A percentile compares a stretch with the other conserved stretches of the same genome.
phyloP scores from a whole-genome alignment of 2,113 vertebrate genomes.

The Grantiella picta region DNA sequence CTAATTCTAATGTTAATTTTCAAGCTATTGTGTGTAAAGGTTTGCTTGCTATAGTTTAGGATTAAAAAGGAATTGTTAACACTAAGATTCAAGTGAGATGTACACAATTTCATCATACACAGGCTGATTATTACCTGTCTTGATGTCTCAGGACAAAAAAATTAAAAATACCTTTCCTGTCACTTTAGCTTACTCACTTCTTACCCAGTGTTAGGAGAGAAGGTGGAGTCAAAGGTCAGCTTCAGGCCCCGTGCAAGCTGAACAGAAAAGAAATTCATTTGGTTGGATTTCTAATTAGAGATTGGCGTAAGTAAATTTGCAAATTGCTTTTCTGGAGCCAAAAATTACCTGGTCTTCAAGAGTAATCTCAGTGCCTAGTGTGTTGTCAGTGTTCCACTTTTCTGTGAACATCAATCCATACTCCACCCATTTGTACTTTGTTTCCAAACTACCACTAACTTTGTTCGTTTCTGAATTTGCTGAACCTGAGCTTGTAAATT shows the following conservation, averaged over 20 bases:
- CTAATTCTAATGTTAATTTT: not conserved
- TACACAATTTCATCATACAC: not conserved
- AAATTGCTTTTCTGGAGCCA: not conserved
- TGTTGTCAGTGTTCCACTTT: constrained; percentile 98
- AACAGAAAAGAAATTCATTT: constrained; percentile 56
- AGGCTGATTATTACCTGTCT: not conserved
- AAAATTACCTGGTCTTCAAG: constrained; percentile 85
- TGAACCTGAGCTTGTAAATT: constrained; percentile 94
- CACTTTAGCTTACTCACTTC: constrained; percentile 22
- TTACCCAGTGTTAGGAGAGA: constrained; percentile 98
- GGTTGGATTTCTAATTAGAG: constrained; percentile 13
- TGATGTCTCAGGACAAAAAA: not conserved
- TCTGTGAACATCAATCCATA: constrained; percentile 94
- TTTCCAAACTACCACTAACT: constrained; percentile 93
- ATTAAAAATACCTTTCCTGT: not conserved
- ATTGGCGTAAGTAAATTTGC: rapidly evolving
- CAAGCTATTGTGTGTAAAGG: not conserved
- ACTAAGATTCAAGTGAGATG: not conserved
- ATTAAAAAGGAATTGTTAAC: not conserved
- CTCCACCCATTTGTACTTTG: constrained; percentile 94
- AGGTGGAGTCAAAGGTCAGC: constrained; percentile 95
- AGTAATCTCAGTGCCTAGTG: constrained; percentile 91
- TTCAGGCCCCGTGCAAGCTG: constrained; percentile 91
- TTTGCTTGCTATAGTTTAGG: not conserved
- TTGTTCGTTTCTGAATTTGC: constrained; percentile 95